phyloP scores from a whole-genome alignment of 2,113 vertebrate genomes.

The Callionymus lyra region DNA sequence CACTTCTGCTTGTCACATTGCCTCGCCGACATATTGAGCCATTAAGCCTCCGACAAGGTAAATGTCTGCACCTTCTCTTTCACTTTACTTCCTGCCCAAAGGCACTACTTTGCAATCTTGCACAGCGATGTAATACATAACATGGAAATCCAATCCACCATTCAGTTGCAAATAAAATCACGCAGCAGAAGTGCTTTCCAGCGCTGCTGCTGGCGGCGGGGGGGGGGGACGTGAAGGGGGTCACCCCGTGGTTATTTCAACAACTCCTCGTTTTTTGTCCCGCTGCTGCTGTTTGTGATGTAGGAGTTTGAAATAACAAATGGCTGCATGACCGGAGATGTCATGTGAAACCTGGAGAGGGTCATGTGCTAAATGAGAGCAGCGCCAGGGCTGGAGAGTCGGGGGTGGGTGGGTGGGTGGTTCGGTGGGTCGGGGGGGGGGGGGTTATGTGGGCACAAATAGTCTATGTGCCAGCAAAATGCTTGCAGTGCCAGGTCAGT shows the following conservation, averaged over 20 bases:
- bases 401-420: too few species aligned
- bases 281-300: constrained; percentile 41
- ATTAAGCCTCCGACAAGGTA: constrained; percentile 71
- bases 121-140: constrained; percentile 67
- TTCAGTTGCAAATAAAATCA: constrained; percentile 68
- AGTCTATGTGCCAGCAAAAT: constrained; percentile 31
- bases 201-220: too few species aligned
- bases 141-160: constrained; percentile 70
- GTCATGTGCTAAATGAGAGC: constrained; percentile 51
- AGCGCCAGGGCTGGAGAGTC: constrained; percentile 26
- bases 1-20: constrained; percentile 72
- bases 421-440: too few species aligned
- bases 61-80: constrained; percentile 64
- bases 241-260: constrained; percentile 60
- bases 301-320: constrained; percentile 48
- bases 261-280: constrained; percentile 48
- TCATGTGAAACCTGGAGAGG: constrained; percentile 63
- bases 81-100: constrained; percentile 39
- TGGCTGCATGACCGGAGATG: constrained; percentile 54
- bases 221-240: constrained; percentile 28
- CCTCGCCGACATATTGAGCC: constrained; percentile 71
- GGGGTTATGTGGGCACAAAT: constrained; percentile 28
- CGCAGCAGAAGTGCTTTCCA: constrained; percentile 66
- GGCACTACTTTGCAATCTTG: constrained; percentile 64
- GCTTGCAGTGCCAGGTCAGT: constrained; percentile 30